Percentiles rank a stretch among this genome's conserved stretches.
Conservation (phyloP, 2,113 vertebrate genomes). For the Chrysochloris asiatica region DNA sequence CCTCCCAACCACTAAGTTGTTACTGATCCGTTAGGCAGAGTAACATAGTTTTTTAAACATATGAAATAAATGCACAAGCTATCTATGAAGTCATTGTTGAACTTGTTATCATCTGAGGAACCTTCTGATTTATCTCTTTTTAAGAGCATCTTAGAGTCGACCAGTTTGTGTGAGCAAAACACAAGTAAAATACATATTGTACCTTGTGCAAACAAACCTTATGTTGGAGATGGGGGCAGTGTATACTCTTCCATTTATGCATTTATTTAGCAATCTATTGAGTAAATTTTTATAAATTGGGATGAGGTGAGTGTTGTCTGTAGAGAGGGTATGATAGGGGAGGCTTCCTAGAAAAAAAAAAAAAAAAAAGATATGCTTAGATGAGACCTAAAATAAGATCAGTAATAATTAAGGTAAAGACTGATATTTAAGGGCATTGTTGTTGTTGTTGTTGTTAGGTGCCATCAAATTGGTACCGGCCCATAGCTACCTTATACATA, state of each 20-base stretch:
- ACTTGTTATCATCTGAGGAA: background rate
- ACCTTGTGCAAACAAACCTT: background rate
- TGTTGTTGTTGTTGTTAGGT: too few relatives aligned
- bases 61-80: background rate
- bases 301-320: too few relatives aligned
- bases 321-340: background rate
- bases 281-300: background rate
- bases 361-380: background rate
- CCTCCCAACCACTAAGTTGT: background rate
- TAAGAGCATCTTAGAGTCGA: background rate
- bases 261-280: background rate
- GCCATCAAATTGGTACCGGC: too few relatives aligned
- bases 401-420: background rate
- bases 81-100: background rate
- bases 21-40: background rate
- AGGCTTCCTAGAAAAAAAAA: background rate
- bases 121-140: background rate
- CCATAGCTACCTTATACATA: too few relatives aligned
- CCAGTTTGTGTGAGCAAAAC: background rate
- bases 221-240: background rate
- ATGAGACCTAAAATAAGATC: background rate
- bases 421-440: background rate
- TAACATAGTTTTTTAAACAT: background rate
- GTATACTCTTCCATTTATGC: background rate
- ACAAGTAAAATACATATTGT: background rate